Conservation (phyloP, 2,888 invertebrate species). For the Tetragonula carbonaria region DNA sequence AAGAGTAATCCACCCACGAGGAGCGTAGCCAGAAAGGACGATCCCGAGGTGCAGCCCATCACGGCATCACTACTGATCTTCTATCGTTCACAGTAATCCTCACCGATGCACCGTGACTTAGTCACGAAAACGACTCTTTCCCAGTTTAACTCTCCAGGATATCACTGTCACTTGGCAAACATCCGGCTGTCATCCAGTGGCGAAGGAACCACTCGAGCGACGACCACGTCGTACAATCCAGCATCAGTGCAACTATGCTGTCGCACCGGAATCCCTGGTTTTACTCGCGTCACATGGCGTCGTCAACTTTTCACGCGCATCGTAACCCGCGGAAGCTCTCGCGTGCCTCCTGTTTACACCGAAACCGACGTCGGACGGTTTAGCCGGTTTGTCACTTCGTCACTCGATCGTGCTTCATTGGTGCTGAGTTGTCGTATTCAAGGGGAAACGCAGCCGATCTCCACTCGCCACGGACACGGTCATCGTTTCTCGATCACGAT, state of each 20-base stretch:
- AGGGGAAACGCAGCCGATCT: constrained; percentile 7
- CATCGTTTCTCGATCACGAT: constrained; percentile 28
- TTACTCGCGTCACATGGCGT: constrained; percentile 56
- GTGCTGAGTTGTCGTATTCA: background rate
- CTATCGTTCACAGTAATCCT: constrained; percentile 67
- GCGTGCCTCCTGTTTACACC: background rate
- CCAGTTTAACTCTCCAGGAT: constrained; percentile 49
- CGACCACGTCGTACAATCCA: constrained; percentile 49
- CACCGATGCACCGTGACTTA: constrained; percentile 49
- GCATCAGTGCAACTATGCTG: constrained; percentile 55
- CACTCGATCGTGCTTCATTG: constrained; percentile 27
- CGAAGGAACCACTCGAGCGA: constrained; percentile 56
- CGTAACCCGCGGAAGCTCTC: constrained; percentile 34
- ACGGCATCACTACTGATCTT: constrained; percentile 77
- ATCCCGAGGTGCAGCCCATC: constrained; percentile 80
- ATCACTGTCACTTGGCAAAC: constrained; percentile 65
- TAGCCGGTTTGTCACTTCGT: constrained; percentile 14
- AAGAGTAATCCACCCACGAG: constrained; percentile 77
- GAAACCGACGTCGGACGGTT: constrained; percentile 25
- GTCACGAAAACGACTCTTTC: constrained; percentile 50
- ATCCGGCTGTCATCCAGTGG: constrained; percentile 65
- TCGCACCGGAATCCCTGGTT: constrained; percentile 39
- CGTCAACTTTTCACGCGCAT: constrained; percentile 58
- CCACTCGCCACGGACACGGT: constrained; percentile 11
- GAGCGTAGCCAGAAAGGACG: constrained; percentile 76